phyloP scores from a whole-genome alignment of 2,113 vertebrate species.

The Strigops habroptila region DNA sequence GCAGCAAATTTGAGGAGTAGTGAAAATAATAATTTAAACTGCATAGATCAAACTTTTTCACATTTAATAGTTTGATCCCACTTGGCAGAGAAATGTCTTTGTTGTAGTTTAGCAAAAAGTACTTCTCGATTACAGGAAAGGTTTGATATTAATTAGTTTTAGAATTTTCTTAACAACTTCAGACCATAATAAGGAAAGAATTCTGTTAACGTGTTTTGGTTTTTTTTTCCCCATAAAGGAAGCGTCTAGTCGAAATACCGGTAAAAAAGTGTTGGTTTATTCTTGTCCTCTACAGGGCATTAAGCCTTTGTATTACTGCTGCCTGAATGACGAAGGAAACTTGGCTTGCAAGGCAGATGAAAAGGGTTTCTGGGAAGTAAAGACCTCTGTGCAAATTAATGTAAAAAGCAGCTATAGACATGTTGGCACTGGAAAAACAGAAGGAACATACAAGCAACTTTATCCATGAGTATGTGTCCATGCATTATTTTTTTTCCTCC shows the following conservation, averaged over 20 bases:
- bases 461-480: background rate
- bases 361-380: background rate
- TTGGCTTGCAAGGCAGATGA: background rate
- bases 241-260: accelerated
- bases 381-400: background rate
- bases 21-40: background rate
- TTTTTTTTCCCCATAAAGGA: background rate
- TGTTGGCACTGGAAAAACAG: background rate
- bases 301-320: background rate
- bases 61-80: background rate
- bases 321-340: background rate
- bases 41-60: background rate
- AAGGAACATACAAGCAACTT: background rate
- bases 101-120: background rate
- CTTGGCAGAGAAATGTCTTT: background rate
- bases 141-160: background rate
- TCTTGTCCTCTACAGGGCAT: background rate
- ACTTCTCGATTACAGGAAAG: background rate
- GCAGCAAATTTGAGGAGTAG: background rate
- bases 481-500: background rate
- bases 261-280: background rate
- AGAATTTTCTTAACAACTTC: background rate
- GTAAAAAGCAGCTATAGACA: background rate
- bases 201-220: background rate
- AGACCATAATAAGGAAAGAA: background rate